Evolutionary conservation across 2,113 vertebrate species (phyloP).

Genomic region (Petromus typicus): DNA sequence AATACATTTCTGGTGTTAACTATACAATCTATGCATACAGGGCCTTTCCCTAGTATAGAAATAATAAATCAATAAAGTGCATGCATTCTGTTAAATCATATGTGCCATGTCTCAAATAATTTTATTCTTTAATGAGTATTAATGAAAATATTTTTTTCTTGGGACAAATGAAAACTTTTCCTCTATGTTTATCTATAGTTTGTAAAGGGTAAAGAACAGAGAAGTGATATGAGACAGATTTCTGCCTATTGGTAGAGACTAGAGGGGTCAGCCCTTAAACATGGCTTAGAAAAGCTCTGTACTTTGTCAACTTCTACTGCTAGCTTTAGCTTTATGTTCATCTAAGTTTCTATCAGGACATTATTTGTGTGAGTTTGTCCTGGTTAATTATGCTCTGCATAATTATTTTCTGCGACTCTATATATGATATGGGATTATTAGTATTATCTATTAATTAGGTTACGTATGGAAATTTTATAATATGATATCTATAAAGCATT

Average conservation of each 20-base stretch:
- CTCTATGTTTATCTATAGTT: constrained; percentile 74
- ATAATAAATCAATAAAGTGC: constrained; percentile 83
- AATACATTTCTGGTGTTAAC: constrained; percentile 78
- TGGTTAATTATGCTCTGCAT: not conserved
- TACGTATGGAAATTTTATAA: not conserved
- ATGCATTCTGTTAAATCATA: constrained; percentile 81
- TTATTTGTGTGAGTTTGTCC: not conserved
- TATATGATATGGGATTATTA: not conserved
- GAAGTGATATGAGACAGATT: constrained; percentile 74
- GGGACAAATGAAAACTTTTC: constrained; percentile 78
- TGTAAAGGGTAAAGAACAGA: constrained; percentile 69
- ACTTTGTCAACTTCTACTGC: not conserved
- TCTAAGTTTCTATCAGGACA: no score
- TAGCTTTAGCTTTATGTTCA: not conserved
- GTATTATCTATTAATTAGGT: not conserved
- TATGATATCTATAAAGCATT: not conserved
- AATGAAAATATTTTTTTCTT: constrained; percentile 81
- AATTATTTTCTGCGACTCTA: not conserved
- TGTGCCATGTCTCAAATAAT: constrained; percentile 82
- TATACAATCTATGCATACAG: constrained; percentile 68
- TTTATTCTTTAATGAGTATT: constrained; percentile 84
- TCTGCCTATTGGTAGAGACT: constrained; percentile 71
- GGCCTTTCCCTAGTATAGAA: constrained; percentile 80
- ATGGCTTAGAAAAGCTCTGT: constrained; percentile 16
- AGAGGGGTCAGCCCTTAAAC: constrained; percentile 13